Conservation (phyloP, 1,140 invertebrate genomes). For the Cydia splendana region DNA sequence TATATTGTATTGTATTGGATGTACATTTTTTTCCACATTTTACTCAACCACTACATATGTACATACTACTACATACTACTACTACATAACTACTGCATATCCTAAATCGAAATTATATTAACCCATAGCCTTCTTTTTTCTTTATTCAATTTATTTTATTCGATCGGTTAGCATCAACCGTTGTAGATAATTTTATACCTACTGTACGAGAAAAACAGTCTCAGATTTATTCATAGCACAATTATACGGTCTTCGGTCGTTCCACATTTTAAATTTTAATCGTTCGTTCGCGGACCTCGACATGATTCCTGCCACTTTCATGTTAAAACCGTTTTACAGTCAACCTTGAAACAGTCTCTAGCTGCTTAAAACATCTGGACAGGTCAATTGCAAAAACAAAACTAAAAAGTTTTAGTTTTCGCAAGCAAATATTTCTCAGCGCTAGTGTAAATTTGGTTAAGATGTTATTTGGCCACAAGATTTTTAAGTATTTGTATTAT, state of each 20-base stretch:
- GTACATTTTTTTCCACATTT: too few species aligned
- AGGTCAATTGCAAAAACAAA: background rate
- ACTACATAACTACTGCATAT: background rate
- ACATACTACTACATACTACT: too few species aligned
- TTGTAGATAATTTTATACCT: background rate
- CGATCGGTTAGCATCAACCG: background rate
- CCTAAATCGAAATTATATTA: too few species aligned
- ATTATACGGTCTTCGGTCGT: conserved; percentile 27
- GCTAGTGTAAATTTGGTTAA: background rate
- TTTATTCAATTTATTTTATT: background rate
- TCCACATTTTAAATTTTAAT: conserved; percentile 32
- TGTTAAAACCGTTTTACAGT: conserved; percentile 25
- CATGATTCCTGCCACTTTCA: conserved; percentile 31
- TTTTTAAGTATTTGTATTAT: background rate
- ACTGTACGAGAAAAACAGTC: conserved; percentile 7
- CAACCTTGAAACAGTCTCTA: conserved; percentile 23
- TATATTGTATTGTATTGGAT: too few species aligned
- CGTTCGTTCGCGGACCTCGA: conserved; percentile 26
- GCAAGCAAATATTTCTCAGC: background rate
- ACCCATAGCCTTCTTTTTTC: background rate
- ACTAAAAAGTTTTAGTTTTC: background rate
- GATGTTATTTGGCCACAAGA: too few species aligned
- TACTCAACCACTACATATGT: too few species aligned
- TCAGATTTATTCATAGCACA: conserved; percentile 27
- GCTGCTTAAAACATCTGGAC: conserved; percentile 17